phyloP scores from a whole-genome alignment of 2,888 invertebrate genomes.

The Adineta ricciae region DNA sequence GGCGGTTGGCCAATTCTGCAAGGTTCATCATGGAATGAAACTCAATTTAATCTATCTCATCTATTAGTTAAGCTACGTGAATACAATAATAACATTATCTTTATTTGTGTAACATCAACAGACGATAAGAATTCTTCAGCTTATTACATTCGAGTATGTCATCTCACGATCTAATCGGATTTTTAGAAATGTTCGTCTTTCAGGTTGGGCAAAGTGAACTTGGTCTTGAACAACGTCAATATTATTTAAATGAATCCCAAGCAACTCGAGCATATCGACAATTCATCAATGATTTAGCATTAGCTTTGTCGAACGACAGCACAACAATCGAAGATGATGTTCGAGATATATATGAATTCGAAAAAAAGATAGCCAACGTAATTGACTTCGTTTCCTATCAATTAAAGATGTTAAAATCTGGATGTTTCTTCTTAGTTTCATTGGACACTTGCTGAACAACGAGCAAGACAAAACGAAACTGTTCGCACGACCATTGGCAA shows the following conservation, averaged over 20 bases:
- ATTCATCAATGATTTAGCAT: slow-evolving; percentile 28
- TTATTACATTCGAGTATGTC: slow-evolving; percentile 28
- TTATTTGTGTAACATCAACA: slow-evolving; percentile 43
- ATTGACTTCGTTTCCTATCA: background rate
- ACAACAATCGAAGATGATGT: background rate
- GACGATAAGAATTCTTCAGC: slow-evolving; percentile 73
- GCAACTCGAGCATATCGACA: slow-evolving; percentile 22
- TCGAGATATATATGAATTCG: slow-evolving; percentile 24
- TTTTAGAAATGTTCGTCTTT: background rate
- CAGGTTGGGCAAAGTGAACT: slow-evolving; percentile 22
- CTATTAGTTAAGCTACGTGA: slow-evolving; percentile 21
- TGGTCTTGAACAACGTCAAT: slow-evolving; percentile 27
- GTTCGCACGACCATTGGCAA: background rate
- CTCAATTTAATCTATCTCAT: background rate
- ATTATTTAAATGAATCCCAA: background rate
- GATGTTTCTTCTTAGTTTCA: background rate
- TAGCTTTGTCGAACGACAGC: background rate
- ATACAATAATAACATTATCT: slow-evolving; percentile 22
- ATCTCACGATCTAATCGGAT: background rate
- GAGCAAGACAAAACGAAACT: slow-evolving; percentile 30
- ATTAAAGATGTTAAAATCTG: background rate
- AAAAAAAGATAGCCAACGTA: slow-evolving; percentile 22
- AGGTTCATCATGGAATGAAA: background rate
- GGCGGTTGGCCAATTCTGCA: slow-evolving; percentile 28
- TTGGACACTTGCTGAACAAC: slow-evolving; percentile 5